Evolutionary conservation across 2,888 invertebrate species (phyloP).

Genomic region (Hoplodrina blanda): DNA sequence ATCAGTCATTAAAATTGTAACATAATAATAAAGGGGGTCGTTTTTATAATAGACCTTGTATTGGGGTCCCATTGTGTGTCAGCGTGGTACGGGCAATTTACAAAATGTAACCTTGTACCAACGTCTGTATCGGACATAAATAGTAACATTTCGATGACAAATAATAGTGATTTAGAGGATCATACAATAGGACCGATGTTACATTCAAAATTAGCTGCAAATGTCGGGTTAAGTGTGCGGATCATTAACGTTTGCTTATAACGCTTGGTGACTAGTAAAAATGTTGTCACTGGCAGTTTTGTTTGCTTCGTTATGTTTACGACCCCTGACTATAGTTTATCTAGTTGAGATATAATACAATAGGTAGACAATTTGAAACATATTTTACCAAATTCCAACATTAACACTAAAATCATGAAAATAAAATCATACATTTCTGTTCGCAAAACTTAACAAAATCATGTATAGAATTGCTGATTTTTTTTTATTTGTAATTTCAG

Average conservation of each 20-base stretch:
- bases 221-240: slow-evolving; percentile 58
- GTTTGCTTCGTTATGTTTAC: slow-evolving; percentile 3
- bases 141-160: slow-evolving; percentile 83
- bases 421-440: too few species aligned
- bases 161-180: slow-evolving; percentile 85
- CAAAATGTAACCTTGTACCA: slow-evolving; percentile 77
- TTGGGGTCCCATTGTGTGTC: slow-evolving; percentile 80
- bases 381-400: too few species aligned
- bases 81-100: slow-evolving; percentile 81
- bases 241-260: slow-evolving; percentile 37
- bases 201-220: slow-evolving; percentile 72
- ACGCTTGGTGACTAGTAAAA: slow-evolving; percentile 11
- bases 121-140: slow-evolving; percentile 74
- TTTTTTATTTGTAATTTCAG: too few species aligned
- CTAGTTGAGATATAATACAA: background rate
- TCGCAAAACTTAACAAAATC: too few species aligned
- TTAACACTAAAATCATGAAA: too few species aligned
- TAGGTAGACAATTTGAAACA: too few species aligned
- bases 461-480: too few species aligned
- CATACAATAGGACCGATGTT: slow-evolving; percentile 72
- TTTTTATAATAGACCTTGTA: slow-evolving; percentile 86
- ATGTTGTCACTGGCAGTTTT: slow-evolving; percentile 12
- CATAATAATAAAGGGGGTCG: slow-evolving; percentile 84
- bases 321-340: background rate
- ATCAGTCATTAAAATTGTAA: slow-evolving; percentile 88